Base-by-base conservation (phyloP, 2,888 invertebrate genomes). In the Desoria tigrina region DNA sequence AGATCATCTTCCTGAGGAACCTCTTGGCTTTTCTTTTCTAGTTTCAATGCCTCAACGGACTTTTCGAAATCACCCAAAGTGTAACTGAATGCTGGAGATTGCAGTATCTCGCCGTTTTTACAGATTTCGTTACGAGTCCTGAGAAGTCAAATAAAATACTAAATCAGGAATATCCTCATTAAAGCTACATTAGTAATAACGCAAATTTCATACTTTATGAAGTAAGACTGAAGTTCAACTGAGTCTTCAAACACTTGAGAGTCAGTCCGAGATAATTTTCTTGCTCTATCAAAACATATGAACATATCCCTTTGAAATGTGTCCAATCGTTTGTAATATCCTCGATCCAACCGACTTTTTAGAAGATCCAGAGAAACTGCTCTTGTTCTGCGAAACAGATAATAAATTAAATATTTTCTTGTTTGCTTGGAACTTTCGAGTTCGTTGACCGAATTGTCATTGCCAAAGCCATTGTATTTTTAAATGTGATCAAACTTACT, bases 281-380 rank as follows among this genome's bases (percentile, higher is more conserved):
- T 86, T 0, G 95, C 95, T 67, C 83, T 82, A 77, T 96, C 94
- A 79, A 98, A 87, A 70, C 97, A 92, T 39, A 90, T 86, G 79
- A 99, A 98, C 79, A 98, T 87, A 79, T 99, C 98, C 77, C 94
- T 94, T 83, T 98, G 98, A 82, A 98, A 98, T 63, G 89, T 86
- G 80, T 99, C 98, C 69, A 99, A 82, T 6, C 99, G 85, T 77
- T 91, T 90, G 81, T 99, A 99, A 2, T 93, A 86, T 0, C 94
- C 93, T 79, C 90, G 87, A 79, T 98, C 96, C 50, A 99, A 82
- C 24, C 97, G 86, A 24, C 94, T 85, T 80, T 97, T 98, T 59
- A 99, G 92, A 63, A 96, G 83, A 80, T 98, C 98, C 76, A 97
- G 83, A 0, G 94, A 93, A 61, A 94, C 85, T 0, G 91, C 94